Percentiles rank a stretch among this genome's conserved stretches.
These are phyloP conservation scores for Struthio camelus DNA, from an alignment of 2,113 vertebrate genomes.

Conservation along the genomic window DNA sequence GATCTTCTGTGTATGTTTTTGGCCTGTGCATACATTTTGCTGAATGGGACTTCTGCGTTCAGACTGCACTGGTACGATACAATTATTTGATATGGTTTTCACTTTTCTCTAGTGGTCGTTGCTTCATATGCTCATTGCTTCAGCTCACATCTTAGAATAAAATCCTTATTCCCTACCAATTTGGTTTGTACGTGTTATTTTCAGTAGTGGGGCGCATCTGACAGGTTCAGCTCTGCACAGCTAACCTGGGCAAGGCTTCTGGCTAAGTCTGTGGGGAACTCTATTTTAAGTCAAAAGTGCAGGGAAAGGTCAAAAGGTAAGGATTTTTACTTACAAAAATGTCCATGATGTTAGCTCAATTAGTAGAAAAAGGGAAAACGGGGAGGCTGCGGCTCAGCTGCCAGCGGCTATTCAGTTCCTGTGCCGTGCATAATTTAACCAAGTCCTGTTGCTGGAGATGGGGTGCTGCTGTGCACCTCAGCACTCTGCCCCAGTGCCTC, in stretches of 20 bases:
- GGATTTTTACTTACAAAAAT: neutral
- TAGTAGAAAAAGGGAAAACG: neutral
- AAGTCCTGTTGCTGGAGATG: neutral
- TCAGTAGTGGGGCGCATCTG: neutral
- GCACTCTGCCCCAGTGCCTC: neutral
- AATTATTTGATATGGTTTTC: constrained; percentile 16
- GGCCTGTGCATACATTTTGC: neutral
- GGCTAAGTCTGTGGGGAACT: constrained; percentile 27
- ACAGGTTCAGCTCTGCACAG: accelerated
- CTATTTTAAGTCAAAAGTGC: constrained; percentile 16
- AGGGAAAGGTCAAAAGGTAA: constrained; percentile 34
- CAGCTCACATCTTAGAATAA: constrained; percentile 55
- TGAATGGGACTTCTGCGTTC: neutral
- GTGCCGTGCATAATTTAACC: neutral
- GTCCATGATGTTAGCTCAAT: neutral
- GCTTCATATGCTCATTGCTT: constrained; percentile 53
- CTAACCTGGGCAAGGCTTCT: neutral
- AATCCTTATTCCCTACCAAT: constrained; percentile 43
- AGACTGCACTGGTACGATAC: neutral
- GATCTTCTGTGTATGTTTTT: neutral
- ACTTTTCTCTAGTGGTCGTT: constrained; percentile 20
- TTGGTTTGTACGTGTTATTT: neutral
- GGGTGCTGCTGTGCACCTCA: neutral
- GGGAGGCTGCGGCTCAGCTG: neutral
- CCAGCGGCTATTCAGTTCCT: neutral